A percentile compares a stretch with the other conserved stretches of the same genome.
These are phyloP conservation scores for Corynorhinus townsendii DNA, from an alignment of 2,113 vertebrate genomes.

Conservation along the genomic window DNA sequence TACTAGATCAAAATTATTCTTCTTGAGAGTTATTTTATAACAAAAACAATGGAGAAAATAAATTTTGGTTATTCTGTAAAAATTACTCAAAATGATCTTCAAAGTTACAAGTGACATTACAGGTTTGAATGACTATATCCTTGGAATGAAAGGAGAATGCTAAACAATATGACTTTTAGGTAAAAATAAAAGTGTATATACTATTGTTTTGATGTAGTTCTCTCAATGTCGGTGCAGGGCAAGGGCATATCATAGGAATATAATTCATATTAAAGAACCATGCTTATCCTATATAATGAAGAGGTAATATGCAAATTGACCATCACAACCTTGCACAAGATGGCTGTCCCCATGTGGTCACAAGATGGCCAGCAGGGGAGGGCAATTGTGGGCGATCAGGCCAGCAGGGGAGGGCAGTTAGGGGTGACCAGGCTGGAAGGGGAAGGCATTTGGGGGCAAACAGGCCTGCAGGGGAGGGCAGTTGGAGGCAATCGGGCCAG, in stretches of 20 bases:
- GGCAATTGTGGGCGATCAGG: too few relatives aligned
- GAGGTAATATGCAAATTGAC: too few relatives aligned
- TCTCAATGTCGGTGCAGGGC: neutral
- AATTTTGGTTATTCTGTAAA: conserved; percentile 35
- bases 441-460: too few relatives aligned
- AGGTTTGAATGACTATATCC: neutral
- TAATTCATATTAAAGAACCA: neutral
- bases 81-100: neutral
- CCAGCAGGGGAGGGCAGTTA: too few relatives aligned
- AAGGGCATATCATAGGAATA: neutral
- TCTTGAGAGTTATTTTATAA: conserved; percentile 25
- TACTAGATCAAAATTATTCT: conserved; percentile 17
- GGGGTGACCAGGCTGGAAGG: too few relatives aligned
- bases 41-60: conserved; percentile 35
- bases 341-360: too few relatives aligned
- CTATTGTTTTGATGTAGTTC: neutral
- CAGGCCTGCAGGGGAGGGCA: too few relatives aligned
- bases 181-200: neutral
- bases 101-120: neutral
- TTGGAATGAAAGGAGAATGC: neutral
- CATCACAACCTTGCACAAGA: too few relatives aligned
- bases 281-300: too few relatives aligned
- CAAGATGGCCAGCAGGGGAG: too few relatives aligned
- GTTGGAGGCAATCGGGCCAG: too few relatives aligned
- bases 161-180: neutral